Evolutionary conservation across 92 coral and sea anemone genomes (phyloP).

Genomic region (Epizoanthus rinbou): DNA sequence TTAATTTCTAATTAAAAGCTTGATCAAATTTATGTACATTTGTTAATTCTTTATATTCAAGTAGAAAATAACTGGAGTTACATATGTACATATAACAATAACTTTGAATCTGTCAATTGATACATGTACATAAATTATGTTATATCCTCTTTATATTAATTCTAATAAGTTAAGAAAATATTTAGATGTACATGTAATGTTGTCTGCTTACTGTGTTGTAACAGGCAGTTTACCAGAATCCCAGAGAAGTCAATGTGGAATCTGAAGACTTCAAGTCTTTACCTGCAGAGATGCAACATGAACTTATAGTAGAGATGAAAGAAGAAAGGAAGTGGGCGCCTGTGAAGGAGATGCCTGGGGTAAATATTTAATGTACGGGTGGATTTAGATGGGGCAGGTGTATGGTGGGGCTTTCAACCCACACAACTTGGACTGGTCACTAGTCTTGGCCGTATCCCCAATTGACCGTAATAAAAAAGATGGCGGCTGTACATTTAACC

Average conservation of each 20-base stretch:
- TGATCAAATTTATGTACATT: too few relatives aligned
- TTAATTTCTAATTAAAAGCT: too few relatives aligned
- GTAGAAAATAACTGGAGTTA: too few relatives aligned
- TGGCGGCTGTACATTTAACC: too few relatives aligned
- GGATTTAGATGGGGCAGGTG: neutral
- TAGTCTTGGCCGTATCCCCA: neutral
- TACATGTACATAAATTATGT: too few relatives aligned
- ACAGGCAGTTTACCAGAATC: constrained; percentile 63
- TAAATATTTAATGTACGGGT: constrained; percentile 6
- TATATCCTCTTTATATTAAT: too few relatives aligned
- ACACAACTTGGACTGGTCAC: too few relatives aligned
- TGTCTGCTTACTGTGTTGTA: neutral
- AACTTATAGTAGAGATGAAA: constrained; percentile 85
- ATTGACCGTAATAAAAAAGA: too few relatives aligned
- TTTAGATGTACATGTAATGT: neutral
- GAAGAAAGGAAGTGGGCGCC: constrained; percentile 74
- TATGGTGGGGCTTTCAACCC: neutral
- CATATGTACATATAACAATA: too few relatives aligned
- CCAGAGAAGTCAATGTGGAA: constrained; percentile 71
- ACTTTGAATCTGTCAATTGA: too few relatives aligned
- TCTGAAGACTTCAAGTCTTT: constrained; percentile 85
- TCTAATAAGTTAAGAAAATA: too few relatives aligned
- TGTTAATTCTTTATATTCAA: too few relatives aligned
- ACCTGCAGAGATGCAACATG: constrained; percentile 95
- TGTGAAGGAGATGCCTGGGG: constrained; percentile 71